Conservation (phyloP, 1,140 invertebrate genomes). For the Stegodyphus mimosarum region DNA sequence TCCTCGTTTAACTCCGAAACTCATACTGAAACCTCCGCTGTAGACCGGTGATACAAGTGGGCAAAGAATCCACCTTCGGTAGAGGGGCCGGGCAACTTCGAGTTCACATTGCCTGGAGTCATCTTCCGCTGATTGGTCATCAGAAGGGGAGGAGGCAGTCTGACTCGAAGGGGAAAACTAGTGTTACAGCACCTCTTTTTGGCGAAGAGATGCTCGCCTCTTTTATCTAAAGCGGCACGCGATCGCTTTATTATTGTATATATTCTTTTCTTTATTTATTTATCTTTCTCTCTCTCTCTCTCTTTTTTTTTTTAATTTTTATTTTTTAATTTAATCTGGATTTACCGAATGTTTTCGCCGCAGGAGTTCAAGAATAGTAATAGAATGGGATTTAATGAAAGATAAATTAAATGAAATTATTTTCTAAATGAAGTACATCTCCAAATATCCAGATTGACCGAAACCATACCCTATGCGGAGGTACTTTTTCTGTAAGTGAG, state of each 20-base stretch:
- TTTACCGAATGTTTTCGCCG: too few relatives aligned
- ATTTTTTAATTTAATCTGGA: too few relatives aligned
- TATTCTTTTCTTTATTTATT: background rate
- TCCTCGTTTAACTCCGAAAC: background rate
- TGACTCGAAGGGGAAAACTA: background rate
- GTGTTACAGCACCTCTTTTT: background rate
- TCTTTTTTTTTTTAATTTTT: too few relatives aligned
- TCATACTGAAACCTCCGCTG: conserved; percentile 27
- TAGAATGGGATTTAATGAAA: too few relatives aligned
- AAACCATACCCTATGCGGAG: too few relatives aligned
- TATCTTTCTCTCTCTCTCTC: too few relatives aligned
- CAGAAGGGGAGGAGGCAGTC: conserved; percentile 20
- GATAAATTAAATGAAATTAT: too few relatives aligned
- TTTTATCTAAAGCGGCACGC: background rate
- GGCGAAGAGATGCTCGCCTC: background rate
- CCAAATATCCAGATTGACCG: too few relatives aligned
- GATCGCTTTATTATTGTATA: background rate
- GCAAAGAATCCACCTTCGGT: conserved; percentile 14
- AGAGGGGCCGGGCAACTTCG: conserved; percentile 15
- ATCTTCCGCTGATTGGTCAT: conserved; percentile 28
- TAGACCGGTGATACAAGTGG: conserved; percentile 36
- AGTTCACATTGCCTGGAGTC: conserved; percentile 28
- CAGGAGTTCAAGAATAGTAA: too few relatives aligned
- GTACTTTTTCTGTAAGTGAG: too few relatives aligned
- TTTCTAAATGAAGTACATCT: too few relatives aligned